phyloP scores from a whole-genome alignment of 2,797 vertebrate genomes.

The Acanthurus lineatus region DNA sequence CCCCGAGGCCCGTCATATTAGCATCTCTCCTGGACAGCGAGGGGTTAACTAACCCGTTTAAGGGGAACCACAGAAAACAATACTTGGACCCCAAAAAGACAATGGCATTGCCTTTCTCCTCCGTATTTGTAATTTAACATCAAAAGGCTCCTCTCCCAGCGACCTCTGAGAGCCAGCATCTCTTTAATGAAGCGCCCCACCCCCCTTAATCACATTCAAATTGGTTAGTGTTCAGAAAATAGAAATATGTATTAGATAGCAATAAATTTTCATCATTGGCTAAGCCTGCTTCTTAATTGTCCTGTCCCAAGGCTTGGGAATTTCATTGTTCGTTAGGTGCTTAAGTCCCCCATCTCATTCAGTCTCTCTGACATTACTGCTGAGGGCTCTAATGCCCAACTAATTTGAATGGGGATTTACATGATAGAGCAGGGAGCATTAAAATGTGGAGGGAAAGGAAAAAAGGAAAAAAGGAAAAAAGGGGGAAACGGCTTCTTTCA shows the following conservation, averaged over 20 bases:
- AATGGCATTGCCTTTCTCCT: slow-evolving; percentile 86
- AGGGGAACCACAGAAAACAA: slow-evolving; percentile 88
- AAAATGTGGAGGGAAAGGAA: slow-evolving; percentile 94
- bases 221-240: slow-evolving; percentile 99
- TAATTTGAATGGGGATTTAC: slow-evolving; percentile 99
- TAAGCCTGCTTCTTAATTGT: slow-evolving; percentile 99
- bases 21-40: slow-evolving; percentile 77
- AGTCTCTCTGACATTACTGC: slow-evolving; percentile 99
- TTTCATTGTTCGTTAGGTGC: slow-evolving; percentile 99
- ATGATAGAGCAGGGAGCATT: slow-evolving; percentile 99
- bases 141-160: slow-evolving; percentile 88
- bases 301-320: slow-evolving; percentile 99
- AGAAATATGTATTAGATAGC: slow-evolving; percentile 99
- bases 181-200: slow-evolving; percentile 90
- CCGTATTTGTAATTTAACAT: slow-evolving; percentile 92
- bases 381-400: slow-evolving; percentile 99
- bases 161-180: slow-evolving; percentile 87
- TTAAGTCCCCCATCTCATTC: slow-evolving; percentile 99
- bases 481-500: slow-evolving; percentile 92
- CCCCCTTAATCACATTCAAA: slow-evolving; percentile 99
- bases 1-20: slow-evolving; percentile 80
- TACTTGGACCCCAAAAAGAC: slow-evolving; percentile 85
- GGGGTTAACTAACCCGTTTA: slow-evolving; percentile 89
- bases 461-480: slow-evolving; percentile 84
- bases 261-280: slow-evolving; percentile 99